Conservation (phyloP, 2,888 invertebrate genomes). For the Tenodera sinensis region DNA sequence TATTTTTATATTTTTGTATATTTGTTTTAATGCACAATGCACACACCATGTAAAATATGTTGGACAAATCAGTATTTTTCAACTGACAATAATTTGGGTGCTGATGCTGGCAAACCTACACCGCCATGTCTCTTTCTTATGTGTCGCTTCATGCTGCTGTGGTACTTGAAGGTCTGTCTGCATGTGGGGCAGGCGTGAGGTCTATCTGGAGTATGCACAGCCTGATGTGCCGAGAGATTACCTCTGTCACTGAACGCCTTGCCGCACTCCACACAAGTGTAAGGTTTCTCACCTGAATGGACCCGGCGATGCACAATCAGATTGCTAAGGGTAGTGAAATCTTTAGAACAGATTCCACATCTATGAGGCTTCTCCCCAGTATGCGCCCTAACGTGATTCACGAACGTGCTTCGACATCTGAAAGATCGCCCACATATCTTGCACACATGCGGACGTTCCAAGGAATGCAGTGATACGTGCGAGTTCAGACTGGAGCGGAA, state of each 20-base stretch:
- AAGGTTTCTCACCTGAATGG: slow-evolving; percentile 9
- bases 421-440: slow-evolving; percentile 13
- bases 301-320: slow-evolving; percentile 1
- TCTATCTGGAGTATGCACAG: not conserved
- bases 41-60: no score
- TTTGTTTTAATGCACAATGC: no score
- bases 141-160: slow-evolving; percentile 12
- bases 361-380: not conserved
- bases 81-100: not conserved
- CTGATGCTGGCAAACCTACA: not conserved
- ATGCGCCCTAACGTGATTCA: not conserved
- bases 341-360: slow-evolving; percentile 10
- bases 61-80: not conserved
- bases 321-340: not conserved
- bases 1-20: no score
- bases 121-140: slow-evolving; percentile 5
- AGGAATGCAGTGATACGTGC: not conserved
- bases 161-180: not conserved
- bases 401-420: not conserved
- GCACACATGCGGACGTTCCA: slow-evolving; percentile 5
- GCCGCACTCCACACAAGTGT: not conserved
- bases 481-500: not conserved
- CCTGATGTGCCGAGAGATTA: slow-evolving; percentile 2
- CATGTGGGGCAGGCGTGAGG: slow-evolving; percentile 11
- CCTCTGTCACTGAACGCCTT: not conserved